These are phyloP conservation scores for Biston stratarius DNA, from an alignment of 2,888 invertebrate species.

Conservation along the genomic window DNA sequence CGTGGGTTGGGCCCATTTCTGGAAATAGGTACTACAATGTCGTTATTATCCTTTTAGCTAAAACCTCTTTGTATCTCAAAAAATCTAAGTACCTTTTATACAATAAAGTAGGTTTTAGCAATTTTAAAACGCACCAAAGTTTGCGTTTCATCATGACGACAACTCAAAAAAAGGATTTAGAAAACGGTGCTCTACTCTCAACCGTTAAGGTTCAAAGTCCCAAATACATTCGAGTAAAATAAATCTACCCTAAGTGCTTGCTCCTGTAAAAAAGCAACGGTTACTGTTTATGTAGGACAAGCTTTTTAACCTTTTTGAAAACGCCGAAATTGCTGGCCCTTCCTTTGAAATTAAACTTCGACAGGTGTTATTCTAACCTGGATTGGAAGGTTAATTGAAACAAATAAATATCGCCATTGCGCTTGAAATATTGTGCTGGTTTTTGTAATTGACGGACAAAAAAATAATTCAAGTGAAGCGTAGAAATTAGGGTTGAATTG, in stretches of 20 bases:
- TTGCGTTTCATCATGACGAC: not conserved
- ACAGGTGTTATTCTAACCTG: constrained; percentile 25
- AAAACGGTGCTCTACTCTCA: constrained; percentile 8
- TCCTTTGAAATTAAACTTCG: constrained; percentile 20
- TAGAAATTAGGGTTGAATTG: not conserved
- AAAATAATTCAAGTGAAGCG: constrained; percentile 2
- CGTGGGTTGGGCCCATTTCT: too few relatives aligned
- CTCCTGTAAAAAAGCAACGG: constrained; percentile 30
- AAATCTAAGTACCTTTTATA: not conserved
- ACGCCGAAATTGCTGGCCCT: constrained; percentile 16
- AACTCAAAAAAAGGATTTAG: not conserved
- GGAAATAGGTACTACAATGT: too few relatives aligned
- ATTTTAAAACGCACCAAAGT: constrained; percentile 4
- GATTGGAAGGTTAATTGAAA: constrained; percentile 26
- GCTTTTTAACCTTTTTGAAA: constrained; percentile 35
- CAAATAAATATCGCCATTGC: constrained; percentile 21
- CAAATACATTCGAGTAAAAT: constrained; percentile 26
- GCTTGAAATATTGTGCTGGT: constrained; percentile 13
- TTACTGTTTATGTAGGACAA: constrained; percentile 33
- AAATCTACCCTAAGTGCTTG: constrained; percentile 23
- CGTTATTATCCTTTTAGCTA: too few relatives aligned
- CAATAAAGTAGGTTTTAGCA: not conserved
- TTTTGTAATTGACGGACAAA: constrained; percentile 2
- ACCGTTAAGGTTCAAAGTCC: constrained; percentile 17
- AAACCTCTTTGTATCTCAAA: too few relatives aligned